Base-by-base conservation (phyloP, 2,888 invertebrate species). In the Notocelia uddmanniana region DNA sequence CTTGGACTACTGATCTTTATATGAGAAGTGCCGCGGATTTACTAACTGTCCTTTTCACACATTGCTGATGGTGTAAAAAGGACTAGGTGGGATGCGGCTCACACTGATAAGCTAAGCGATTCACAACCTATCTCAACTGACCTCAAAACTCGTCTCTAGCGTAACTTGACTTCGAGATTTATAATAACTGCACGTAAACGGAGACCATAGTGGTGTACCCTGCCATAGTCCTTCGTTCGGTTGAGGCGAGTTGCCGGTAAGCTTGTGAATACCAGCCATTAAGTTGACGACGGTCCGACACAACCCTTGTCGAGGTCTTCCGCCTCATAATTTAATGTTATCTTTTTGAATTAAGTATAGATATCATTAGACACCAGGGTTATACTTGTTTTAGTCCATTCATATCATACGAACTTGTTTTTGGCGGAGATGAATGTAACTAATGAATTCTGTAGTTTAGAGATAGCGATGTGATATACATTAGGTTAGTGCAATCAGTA, bases 1-100 rank as follows among this genome's bases (percentile, higher is more conserved):
- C 48, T 82, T 82, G 82, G 84, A 79, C 81, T 86, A 86, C 80
- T 80, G 78, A 77, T 77, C 75, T 76, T 79, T 79, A 81, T 75
- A 55, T 13, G 54, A 19, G 48, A 31, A 31, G 45, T 23, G 60
- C 45, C 34, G 52, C 34, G n/a, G 59, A 41, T 41, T 58, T 23
- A 48, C 19, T n/a, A 26, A 45, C 50, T 2, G 48, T 68, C 71
- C 5, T 41, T 41, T 67, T 55, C 55, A 37, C 23, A 59, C 31
- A 18, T n/a, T 10, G 5, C 23, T 11, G 13, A 21, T 8, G 10
- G 31, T 34, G 55, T 19, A 37, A 55, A 60, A 48, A 54, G 55
- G 66, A 70, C 50, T 10, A n/a, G 31, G 50, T 31, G 45, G 23
- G 45, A 26, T 31, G 50, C 23, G 26, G 48, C 52, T 37, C n/a